Conservation (phyloP, 2,797 vertebrate species). For the Aselliscus stoliczkanus region DNA sequence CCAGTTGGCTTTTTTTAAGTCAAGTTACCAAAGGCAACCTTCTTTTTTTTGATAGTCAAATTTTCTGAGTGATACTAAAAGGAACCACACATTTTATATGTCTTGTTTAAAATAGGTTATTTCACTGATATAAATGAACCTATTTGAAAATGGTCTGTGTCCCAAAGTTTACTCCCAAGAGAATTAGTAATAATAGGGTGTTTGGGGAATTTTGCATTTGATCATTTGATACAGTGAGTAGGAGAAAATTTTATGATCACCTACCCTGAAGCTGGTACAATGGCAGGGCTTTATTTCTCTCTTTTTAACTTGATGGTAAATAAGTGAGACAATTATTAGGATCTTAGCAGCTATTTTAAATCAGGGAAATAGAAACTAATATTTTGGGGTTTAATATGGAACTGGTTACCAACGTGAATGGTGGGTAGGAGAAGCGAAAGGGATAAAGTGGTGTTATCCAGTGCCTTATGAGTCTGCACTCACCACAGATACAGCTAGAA, state of each 20-base stretch:
- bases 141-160: background rate
- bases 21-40: background rate
- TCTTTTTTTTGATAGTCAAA: constrained; percentile 31
- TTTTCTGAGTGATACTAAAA: constrained; percentile 7
- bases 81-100: background rate
- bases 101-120: constrained; percentile 14
- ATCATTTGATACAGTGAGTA: background rate
- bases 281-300: background rate
- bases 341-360: constrained; percentile 7
- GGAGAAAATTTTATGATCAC: background rate
- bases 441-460: background rate
- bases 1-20: background rate
- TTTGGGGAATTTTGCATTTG: background rate
- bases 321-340: background rate
- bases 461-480: background rate
- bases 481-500: background rate
- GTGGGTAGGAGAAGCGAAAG: background rate
- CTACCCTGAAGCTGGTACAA: background rate
- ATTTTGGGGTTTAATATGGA: background rate
- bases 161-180: background rate
- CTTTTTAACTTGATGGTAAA: background rate
- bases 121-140: background rate
- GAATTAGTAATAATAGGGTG: background rate
- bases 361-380: background rate
- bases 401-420: background rate